Evolutionary conservation across 2,113 vertebrate genomes (phyloP).

Genomic region (Lynx canadensis): DNA sequence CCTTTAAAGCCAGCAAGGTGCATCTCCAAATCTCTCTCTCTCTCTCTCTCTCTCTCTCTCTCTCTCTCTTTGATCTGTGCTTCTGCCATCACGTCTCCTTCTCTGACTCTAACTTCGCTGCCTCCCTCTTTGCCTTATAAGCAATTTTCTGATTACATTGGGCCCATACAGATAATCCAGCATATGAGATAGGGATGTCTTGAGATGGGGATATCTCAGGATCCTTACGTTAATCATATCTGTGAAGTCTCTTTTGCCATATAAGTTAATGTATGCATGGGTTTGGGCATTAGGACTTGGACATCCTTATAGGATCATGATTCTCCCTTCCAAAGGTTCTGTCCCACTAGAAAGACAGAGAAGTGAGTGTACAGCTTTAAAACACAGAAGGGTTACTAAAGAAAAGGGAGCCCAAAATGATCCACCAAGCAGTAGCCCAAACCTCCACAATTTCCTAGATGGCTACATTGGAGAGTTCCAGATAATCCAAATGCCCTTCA

Average conservation of each 20-base stretch:
- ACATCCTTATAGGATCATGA: not conserved
- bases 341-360: not conserved
- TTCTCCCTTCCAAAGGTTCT: not conserved
- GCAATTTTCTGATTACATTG: not conserved
- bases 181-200: not conserved
- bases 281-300: not conserved
- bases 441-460: not conserved
- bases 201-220: not conserved
- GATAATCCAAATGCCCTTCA: not conserved
- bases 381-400: not conserved
- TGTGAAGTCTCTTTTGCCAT: not conserved
- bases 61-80: not conserved
- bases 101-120: not conserved
- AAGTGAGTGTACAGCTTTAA: not conserved
- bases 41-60: not conserved
- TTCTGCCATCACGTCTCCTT: not conserved
- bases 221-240: not conserved
- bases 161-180: not conserved
- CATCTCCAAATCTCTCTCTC: not conserved
- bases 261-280: not conserved
- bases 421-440: not conserved
- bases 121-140: not conserved
- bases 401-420: not conserved
- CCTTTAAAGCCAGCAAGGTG: not conserved
- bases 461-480: not conserved